These are phyloP conservation scores for Sarcophaga rosellei DNA, from an alignment of 2,888 invertebrate genomes.

Conservation along the genomic window DNA sequence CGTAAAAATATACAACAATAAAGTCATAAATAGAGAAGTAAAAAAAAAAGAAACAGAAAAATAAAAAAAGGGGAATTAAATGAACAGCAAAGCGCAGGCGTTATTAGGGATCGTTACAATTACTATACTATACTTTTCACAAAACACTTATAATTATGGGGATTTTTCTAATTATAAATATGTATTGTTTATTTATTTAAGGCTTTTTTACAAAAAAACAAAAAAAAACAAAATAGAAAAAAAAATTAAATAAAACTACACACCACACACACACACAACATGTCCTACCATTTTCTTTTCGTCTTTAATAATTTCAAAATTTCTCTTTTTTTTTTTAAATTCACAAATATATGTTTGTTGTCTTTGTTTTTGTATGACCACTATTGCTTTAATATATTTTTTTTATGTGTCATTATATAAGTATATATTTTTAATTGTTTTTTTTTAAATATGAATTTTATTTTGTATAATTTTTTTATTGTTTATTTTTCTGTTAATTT, in stretches of 20 bases:
- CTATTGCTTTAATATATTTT: constrained; percentile 53
- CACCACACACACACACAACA: constrained; percentile 6
- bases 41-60: neutral
- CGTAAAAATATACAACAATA: constrained; percentile 33
- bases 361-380: constrained; percentile 41
- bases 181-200: constrained; percentile 33
- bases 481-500: constrained; percentile 59
- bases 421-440: constrained; percentile 46
- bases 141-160: constrained; percentile 17
- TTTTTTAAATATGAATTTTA: constrained; percentile 51
- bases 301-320: neutral
- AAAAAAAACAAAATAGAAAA: neutral
- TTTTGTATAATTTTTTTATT: constrained; percentile 50
- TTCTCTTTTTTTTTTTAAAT: neutral
- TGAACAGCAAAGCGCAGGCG: constrained; percentile 61
- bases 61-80: neutral
- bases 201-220: constrained; percentile 15
- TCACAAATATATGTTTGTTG: constrained; percentile 25
- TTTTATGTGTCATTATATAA: constrained; percentile 66
- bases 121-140: constrained; percentile 13
- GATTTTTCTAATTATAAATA: constrained; percentile 28
- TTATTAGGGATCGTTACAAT: constrained; percentile 51
- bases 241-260: neutral
- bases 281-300: constrained; percentile 20
- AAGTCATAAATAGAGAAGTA: constrained; percentile 51